Evolutionary conservation across 2,113 vertebrate species (phyloP).

Genomic region (Cygnus buccinator): DNA sequence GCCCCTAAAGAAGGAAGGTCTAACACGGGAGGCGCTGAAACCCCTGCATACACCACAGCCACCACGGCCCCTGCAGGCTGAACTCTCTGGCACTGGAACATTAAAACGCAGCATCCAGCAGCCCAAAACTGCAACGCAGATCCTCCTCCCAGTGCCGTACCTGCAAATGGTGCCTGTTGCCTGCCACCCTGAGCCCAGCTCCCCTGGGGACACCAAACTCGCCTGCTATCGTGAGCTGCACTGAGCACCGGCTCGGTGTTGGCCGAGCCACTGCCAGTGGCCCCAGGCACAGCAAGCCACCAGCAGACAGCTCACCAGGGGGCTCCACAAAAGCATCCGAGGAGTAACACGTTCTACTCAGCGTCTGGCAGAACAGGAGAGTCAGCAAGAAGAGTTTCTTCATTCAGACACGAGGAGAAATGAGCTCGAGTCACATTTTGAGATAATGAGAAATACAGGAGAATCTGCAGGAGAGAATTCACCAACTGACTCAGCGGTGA

Average conservation of each 20-base stretch:
- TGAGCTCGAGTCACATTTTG: neutral
- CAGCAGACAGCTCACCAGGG: neutral
- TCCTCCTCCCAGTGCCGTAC: neutral
- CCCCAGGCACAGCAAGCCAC: fast-evolving
- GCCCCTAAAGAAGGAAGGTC: neutral
- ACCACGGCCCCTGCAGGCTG: neutral
- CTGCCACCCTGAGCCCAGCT: neutral
- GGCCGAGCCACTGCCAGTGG: neutral
- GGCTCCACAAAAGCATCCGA: fast-evolving
- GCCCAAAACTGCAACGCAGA: fast-evolving
- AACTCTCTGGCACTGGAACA: neutral
- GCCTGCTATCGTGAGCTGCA: neutral
- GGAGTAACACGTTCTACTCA: neutral
- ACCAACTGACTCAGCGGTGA: neutral
- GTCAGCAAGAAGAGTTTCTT: neutral
- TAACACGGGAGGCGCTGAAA: neutral
- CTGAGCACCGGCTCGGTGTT: fast-evolving
- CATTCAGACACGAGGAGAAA: neutral
- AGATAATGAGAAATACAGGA: conserved; percentile 39
- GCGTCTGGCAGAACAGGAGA: neutral
- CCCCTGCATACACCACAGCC: fast-evolving
- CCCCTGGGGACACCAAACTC: neutral
- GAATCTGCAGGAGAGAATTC: neutral
- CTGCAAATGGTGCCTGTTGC: fast-evolving
- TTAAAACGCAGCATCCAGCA: neutral